Conservation (phyloP, 2,888 invertebrate species). For the Alsophila aescularia region DNA sequence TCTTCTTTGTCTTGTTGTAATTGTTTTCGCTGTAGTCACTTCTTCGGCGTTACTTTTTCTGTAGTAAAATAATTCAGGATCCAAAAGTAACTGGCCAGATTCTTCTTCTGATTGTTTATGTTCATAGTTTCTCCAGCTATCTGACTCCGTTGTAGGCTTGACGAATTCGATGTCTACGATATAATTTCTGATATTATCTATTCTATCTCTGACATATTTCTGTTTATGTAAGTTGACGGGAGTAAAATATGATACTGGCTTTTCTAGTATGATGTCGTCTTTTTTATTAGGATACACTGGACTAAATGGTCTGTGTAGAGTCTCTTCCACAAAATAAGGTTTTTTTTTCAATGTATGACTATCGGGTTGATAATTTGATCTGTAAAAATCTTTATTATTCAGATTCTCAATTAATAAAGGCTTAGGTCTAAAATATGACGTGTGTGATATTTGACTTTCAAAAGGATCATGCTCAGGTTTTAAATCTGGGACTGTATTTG, state of each 20-base stretch:
- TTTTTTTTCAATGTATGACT: conserved; percentile 47
- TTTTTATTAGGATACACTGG: conserved; percentile 1
- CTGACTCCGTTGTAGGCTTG: conserved; percentile 24
- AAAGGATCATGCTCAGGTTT: conserved; percentile 48
- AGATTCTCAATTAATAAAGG: conserved; percentile 41
- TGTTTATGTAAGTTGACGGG: conserved; percentile 38
- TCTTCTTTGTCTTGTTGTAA: conserved; percentile 47
- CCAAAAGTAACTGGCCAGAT: conserved; percentile 25
- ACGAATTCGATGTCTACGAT: conserved; percentile 41
- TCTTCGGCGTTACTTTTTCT: conserved; percentile 22
- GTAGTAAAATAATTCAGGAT: conserved; percentile 32
- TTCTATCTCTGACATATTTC: conserved; percentile 49
- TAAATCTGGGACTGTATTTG: conserved; percentile 42
- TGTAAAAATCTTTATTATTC: conserved; percentile 42
- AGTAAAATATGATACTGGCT: conserved; percentile 35
- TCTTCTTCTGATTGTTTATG: conserved; percentile 23
- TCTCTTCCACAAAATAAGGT: conserved; percentile 38
- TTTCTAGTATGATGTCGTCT: conserved; percentile 4
- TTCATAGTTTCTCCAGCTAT: conserved; percentile 35
- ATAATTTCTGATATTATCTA: conserved; percentile 50
- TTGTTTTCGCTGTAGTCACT: conserved; percentile 18
- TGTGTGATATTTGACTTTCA: conserved; percentile 12
- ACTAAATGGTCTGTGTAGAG: conserved; percentile 29
- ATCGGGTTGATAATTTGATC: conserved; percentile 39
- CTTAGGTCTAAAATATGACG: conserved; percentile 41